A percentile compares a stretch with the other conserved stretches of the same genome.
phyloP scores from a whole-genome alignment of 2,888 invertebrate species.

The Drosophila gaucha region DNA sequence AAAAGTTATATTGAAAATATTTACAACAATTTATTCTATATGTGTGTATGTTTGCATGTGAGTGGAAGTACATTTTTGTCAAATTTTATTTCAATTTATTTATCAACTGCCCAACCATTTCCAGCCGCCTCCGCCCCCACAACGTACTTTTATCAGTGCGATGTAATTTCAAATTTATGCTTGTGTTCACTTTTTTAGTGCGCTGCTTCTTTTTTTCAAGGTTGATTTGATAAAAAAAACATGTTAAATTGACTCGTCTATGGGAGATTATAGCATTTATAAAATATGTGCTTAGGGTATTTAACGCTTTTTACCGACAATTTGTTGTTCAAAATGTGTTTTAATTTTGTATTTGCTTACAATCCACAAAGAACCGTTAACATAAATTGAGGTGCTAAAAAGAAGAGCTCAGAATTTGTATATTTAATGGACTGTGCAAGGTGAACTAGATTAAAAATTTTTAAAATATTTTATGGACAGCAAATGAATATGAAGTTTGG shows the following conservation, averaged over 20 bases:
- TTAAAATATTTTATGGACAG: not conserved
- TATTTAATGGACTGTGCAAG: constrained; percentile 28
- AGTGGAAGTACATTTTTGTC: constrained; percentile 42
- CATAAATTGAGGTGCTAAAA: not conserved
- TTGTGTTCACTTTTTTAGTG: constrained; percentile 27
- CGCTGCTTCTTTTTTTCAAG: constrained; percentile 61
- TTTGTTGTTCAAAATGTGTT: not conserved
- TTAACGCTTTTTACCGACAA: not conserved
- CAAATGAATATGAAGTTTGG: not conserved
- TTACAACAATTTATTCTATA: constrained; percentile 12
- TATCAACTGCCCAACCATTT: constrained; percentile 40
- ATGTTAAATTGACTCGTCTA: too few relatives aligned
- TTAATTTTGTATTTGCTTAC: not conserved
- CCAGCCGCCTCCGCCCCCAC: constrained; percentile 15
- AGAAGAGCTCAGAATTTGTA: constrained; percentile 30
- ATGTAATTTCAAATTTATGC: constrained; percentile 65
- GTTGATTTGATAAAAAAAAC: constrained; percentile 68
- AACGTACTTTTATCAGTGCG: constrained; percentile 47
- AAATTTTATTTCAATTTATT: constrained; percentile 56
- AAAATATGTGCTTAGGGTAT: too few relatives aligned
- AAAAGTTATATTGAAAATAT: constrained; percentile 9
- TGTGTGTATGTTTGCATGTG: not conserved
- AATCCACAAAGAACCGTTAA: not conserved
- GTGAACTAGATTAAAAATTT: constrained; percentile 28
- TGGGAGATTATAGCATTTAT: too few relatives aligned